Conservation (phyloP, 2,113 vertebrate species). For the Hyperopisus bebe region DNA sequence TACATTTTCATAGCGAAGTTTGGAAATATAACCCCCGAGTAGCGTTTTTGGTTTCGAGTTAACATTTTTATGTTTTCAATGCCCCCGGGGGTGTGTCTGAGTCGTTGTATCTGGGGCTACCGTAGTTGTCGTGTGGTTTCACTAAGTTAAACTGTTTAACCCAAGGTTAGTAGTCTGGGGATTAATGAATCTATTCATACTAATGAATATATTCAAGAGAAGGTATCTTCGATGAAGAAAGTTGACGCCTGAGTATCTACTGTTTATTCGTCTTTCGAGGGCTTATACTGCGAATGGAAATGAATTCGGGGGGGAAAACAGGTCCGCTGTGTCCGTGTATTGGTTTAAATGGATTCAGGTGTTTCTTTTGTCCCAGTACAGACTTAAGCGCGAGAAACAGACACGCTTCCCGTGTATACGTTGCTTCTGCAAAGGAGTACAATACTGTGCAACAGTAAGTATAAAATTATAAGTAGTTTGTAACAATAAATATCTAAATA, state of each 20-base stretch:
- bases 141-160: slow-evolving; percentile 42
- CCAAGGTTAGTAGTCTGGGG: slow-evolving; percentile 31
- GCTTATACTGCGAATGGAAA: neutral
- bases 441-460: neutral
- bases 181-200: slow-evolving; percentile 26
- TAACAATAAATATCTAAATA: neutral
- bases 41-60: neutral
- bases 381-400: neutral
- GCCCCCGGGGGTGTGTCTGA: slow-evolving; percentile 29
- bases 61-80: neutral
- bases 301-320: neutral
- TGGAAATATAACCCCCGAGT: neutral
- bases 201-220: slow-evolving; percentile 17
- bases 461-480: neutral
- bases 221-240: neutral
- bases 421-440: neutral
- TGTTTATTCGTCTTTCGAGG: neutral
- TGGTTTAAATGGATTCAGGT: slow-evolving; percentile 10
- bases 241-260: neutral
- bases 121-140: slow-evolving; percentile 48
- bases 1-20: neutral
- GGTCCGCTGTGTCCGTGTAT: neutral
- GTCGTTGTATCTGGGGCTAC: slow-evolving; percentile 36
- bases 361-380: neutral
- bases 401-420: neutral